These are phyloP conservation scores for Lathamus discolor DNA, from an alignment of 2,113 vertebrate species.

Conservation along the genomic window DNA sequence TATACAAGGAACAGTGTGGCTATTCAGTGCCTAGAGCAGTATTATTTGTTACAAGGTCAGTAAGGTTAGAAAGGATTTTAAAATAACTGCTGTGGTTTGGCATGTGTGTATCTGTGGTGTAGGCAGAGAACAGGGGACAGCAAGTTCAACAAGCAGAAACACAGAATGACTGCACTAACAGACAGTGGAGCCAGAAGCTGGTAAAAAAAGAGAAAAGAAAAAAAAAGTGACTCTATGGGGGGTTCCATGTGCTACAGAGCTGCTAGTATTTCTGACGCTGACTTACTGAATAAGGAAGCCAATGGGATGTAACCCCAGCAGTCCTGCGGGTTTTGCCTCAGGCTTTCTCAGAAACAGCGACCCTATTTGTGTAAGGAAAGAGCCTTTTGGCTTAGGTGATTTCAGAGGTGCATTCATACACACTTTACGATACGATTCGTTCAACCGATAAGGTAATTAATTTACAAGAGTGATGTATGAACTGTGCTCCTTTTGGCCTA, in stretches of 20 bases:
- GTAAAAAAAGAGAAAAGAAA: background rate
- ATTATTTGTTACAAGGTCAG: background rate
- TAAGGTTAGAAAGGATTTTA: background rate
- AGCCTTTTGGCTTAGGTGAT: background rate
- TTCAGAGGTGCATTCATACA: background rate
- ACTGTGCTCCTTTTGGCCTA: background rate
- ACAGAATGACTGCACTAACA: background rate
- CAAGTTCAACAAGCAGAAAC: background rate
- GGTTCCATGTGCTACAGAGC: background rate
- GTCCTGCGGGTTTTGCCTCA: background rate
- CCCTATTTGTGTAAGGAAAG: background rate
- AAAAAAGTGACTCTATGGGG: background rate
- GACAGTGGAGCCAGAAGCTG: background rate
- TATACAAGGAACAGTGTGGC: background rate
- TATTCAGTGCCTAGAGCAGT: background rate
- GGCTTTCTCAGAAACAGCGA: background rate
- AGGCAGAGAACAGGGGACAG: background rate
- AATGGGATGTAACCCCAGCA: background rate
- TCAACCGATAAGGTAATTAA: conserved; percentile 5
- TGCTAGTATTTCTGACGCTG: background rate
- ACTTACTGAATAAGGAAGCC: background rate
- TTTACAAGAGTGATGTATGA: background rate
- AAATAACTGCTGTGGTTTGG: background rate
- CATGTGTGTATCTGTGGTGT: background rate
- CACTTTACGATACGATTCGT: background rate